Evolutionary conservation across 2,797 vertebrate genomes (phyloP).

Genomic region (Alfaro cultratus): DNA sequence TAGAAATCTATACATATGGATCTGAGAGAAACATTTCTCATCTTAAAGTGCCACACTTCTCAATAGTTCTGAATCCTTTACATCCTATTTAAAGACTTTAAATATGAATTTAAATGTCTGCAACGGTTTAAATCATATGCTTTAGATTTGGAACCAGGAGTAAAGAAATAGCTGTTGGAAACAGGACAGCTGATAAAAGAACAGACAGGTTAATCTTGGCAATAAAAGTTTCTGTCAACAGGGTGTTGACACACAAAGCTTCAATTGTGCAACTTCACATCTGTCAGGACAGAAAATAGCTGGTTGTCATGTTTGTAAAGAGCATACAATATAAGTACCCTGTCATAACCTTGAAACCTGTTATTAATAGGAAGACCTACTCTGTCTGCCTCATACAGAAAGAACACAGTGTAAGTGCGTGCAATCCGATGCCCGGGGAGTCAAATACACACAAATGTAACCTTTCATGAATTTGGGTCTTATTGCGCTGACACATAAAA

Average conservation of each 20-base stretch:
- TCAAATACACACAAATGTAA: neutral
- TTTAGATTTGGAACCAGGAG: neutral
- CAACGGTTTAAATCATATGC: neutral
- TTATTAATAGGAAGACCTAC: neutral
- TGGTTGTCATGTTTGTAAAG: constrained; percentile 7
- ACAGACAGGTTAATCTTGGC: neutral
- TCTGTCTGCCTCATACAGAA: neutral
- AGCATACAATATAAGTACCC: neutral
- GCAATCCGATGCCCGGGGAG: no score
- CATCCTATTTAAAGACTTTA: neutral
- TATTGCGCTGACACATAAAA: neutral
- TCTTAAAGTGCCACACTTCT: neutral
- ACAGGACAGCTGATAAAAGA: neutral
- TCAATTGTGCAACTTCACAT: neutral
- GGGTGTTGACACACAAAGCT: constrained; percentile 5
- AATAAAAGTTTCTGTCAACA: constrained; percentile 3
- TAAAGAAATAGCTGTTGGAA: neutral
- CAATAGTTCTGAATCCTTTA: neutral
- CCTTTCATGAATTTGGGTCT: neutral
- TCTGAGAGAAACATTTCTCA: neutral
- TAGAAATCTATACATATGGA: neutral
- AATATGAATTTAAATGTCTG: neutral
- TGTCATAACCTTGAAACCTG: neutral
- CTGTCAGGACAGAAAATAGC: constrained; percentile 1
- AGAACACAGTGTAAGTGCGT: neutral